A percentile compares a stretch with the other conserved stretches of the same genome.
Conservation (phyloP, 2,888 invertebrate species). For the Oligia strigilis region DNA sequence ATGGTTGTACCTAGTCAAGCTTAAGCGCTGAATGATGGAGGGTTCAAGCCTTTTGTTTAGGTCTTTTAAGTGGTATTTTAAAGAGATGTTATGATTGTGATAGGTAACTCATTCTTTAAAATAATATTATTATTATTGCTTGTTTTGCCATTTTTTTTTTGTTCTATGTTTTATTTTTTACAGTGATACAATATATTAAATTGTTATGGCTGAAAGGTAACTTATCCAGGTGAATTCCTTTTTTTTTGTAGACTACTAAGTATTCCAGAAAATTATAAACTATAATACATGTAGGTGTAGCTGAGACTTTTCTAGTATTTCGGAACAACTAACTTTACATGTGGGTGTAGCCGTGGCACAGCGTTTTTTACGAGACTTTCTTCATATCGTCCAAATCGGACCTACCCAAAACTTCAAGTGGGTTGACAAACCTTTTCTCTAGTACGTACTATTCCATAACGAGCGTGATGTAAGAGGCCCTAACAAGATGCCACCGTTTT, state of each 20-base stretch:
- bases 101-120: neutral
- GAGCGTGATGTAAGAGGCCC: constrained; percentile 35
- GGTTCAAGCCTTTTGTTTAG: constrained; percentile 17
- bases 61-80: constrained; percentile 1
- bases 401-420: constrained; percentile 11
- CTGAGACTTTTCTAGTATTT: neutral
- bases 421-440: constrained; percentile 39
- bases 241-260: neutral
- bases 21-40: constrained; percentile 33
- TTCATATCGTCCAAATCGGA: neutral
- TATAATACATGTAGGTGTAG: neutral
- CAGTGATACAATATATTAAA: neutral
- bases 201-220: neutral
- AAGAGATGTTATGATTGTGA: neutral
- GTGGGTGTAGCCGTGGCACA: neutral
- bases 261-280: neutral
- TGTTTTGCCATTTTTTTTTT: neutral
- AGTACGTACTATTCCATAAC: constrained; percentile 20
- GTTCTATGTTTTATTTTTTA: neutral
- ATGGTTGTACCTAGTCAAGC: constrained; percentile 33
- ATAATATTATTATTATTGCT: neutral
- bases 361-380: neutral
- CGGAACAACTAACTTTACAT: neutral
- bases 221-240: neutral
- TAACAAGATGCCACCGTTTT: constrained; percentile 34